Base-by-base conservation (phyloP, 1,140 invertebrate genomes). In the Drosophila littoralis region DNA sequence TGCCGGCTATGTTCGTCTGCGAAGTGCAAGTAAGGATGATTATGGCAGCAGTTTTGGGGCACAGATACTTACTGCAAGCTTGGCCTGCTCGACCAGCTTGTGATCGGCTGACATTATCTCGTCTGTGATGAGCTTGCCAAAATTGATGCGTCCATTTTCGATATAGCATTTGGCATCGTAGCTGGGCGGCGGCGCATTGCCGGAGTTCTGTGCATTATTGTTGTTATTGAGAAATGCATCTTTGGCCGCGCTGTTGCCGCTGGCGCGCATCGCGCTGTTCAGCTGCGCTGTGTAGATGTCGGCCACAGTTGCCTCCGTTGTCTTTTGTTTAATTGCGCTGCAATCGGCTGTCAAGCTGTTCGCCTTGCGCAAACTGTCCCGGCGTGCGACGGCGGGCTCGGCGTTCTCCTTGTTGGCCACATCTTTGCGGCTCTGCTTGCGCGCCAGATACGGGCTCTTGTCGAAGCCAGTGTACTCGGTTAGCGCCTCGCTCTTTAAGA, bases 21-120 rank as follows among this genome's bases (percentile, higher is more conserved):
- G 70, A 68, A 9, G 0, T 1, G 17, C n/a, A 69, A 51, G 32
- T 28, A 22, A 48, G 7, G 4, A 1, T 7, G 22, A 0, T 22
- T n/a, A 6, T n/a, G 10, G 2, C 9, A n/a, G 12, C 1, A 48
- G 10, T 46, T 22, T 10, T 6, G 32, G 13, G 0, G 43, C 7
- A 17, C 0, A 17, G 0, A 0, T 43, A 74, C 86, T 75, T 92
- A 96, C 94, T 66, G 95, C 95, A 74, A 96, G 95, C 84, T 97
- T 97, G 10, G 96, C 97, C 58, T 95, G 94, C 83, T 97, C 95
- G 15, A 98, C 94, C 22, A 98, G 92, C 45, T 96, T 93, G 79
- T 95, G 93, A 91, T 98, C 97, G 3, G 96, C 96, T 36, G 95
- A 94, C 67, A 98, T 90, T 28, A 98, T 96, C 93, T 97, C 96